A percentile compares a stretch with the other conserved stretches of the same genome.
phyloP scores from a whole-genome alignment of 2,113 vertebrate species.

The Myotis yumanensis region DNA sequence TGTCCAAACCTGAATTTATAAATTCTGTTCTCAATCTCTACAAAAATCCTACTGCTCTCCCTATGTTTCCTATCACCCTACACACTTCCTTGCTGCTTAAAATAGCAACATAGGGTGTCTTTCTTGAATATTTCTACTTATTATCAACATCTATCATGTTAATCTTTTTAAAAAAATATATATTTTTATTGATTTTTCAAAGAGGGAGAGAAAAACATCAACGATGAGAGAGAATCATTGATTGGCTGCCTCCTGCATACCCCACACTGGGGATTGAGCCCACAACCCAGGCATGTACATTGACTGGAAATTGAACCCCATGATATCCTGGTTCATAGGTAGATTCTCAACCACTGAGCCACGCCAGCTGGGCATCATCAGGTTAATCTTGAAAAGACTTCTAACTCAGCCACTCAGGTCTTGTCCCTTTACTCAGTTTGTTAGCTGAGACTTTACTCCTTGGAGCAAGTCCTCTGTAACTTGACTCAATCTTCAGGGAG shows the following conservation, averaged over 20 bases:
- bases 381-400: background rate
- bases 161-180: background rate
- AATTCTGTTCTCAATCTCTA: background rate
- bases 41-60: background rate
- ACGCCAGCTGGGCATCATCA: too few relatives aligned
- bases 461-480: background rate
- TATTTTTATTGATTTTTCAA: too few relatives aligned
- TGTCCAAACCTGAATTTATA: background rate
- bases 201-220: too few relatives aligned
- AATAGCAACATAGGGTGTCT: background rate
- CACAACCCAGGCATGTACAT: too few relatives aligned
- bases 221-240: too few relatives aligned
- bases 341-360: too few relatives aligned
- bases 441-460: background rate
- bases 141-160: background rate
- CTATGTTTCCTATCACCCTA: background rate
- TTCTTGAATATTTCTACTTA: background rate
- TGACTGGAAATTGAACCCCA: too few relatives aligned
- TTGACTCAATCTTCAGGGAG: background rate
- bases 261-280: too few relatives aligned
- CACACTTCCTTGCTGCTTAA: background rate
- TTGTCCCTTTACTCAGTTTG: background rate
- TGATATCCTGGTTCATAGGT: too few relatives aligned
- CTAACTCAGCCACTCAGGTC: background rate
- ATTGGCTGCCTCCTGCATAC: too few relatives aligned